These are phyloP conservation scores for Cheiracanthium punctorium DNA, from an alignment of 2,888 invertebrate genomes.

Conservation along the genomic window DNA sequence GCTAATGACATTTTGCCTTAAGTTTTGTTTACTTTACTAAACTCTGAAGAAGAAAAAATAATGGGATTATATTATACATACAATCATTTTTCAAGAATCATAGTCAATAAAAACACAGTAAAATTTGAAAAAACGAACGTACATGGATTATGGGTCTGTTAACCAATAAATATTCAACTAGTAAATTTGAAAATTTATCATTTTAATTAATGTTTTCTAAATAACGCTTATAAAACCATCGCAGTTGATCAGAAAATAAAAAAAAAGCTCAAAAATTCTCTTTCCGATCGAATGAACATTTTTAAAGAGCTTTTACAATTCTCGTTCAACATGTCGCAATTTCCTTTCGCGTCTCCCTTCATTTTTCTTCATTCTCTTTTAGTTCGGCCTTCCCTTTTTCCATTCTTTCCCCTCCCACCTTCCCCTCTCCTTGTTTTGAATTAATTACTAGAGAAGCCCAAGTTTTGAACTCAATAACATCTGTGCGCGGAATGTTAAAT, in stretches of 20 bases:
- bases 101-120: no score
- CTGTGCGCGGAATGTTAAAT: constrained; percentile 61
- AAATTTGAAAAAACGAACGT: no score
- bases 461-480: constrained; percentile 65
- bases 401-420: background rate
- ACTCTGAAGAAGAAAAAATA: no score
- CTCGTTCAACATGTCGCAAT: constrained; percentile 48
- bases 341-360: constrained; percentile 51
- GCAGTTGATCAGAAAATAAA: constrained; percentile 12
- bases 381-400: constrained; percentile 25
- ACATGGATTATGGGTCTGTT: no score
- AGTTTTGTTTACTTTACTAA: no score
- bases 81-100: no score
- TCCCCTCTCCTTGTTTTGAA: constrained; percentile 63
- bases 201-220: constrained; percentile 23
- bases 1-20: no score
- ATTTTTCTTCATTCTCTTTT: constrained; percentile 55
- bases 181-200: constrained; percentile 7
- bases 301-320: constrained; percentile 39
- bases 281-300: constrained; percentile 53
- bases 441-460: constrained; percentile 56
- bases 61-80: no score
- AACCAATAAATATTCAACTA: background rate
- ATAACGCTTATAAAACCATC: constrained; percentile 2
- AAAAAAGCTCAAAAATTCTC: constrained; percentile 27